These are phyloP conservation scores for Antheraea yamamai DNA, from an alignment of 2,888 invertebrate genomes.

Conservation along the genomic window DNA sequence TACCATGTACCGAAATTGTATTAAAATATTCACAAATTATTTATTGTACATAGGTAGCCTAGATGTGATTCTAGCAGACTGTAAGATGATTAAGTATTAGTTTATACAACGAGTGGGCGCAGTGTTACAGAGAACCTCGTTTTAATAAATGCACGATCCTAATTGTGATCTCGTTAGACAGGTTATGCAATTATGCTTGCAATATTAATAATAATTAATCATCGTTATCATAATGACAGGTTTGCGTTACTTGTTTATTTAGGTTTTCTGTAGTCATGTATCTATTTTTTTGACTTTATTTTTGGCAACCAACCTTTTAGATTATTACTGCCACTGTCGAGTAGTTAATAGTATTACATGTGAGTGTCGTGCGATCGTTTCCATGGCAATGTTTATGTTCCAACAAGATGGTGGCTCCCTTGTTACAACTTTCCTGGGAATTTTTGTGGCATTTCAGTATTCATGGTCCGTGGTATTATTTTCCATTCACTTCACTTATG, in stretches of 20 bases:
- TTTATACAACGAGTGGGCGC: slow-evolving; percentile 39
- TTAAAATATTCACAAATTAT: background rate
- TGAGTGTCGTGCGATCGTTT: no score
- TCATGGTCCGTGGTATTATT: no score
- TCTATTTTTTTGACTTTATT: no score
- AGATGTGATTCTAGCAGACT: background rate
- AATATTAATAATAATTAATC: slow-evolving; percentile 29
- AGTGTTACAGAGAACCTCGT: slow-evolving; percentile 50
- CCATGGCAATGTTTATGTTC: no score
- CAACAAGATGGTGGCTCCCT: no score
- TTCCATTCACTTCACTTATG: no score
- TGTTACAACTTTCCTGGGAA: no score
- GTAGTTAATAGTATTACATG: no score
- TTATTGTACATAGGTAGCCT: background rate
- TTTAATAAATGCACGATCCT: slow-evolving; percentile 55
- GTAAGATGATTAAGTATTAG: slow-evolving; percentile 10
- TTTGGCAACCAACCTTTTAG: no score
- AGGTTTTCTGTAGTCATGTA: no score
- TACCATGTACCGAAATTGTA: background rate
- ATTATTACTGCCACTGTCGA: no score
- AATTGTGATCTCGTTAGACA: slow-evolving; percentile 53
- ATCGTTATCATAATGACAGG: background rate
- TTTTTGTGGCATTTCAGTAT: no score
- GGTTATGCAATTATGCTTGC: slow-evolving; percentile 33
- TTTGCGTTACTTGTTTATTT: background rate